phyloP scores from a whole-genome alignment of 1,140 invertebrate genomes.

The Steinernema feltiae region DNA sequence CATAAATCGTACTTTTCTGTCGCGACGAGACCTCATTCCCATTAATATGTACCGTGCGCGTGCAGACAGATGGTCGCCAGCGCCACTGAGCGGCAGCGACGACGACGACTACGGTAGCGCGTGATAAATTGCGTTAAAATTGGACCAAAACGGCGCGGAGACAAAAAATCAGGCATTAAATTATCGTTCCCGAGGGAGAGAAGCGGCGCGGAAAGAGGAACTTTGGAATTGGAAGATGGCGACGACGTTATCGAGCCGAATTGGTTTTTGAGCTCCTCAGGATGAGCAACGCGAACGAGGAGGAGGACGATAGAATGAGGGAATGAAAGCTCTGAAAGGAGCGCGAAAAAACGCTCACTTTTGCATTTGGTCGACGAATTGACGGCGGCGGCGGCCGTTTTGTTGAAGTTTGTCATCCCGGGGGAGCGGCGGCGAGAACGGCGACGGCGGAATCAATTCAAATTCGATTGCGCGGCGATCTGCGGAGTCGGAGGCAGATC shows the following conservation, averaged over 20 bases:
- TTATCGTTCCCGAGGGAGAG: background rate
- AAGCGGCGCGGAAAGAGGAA: background rate
- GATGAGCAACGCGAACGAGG: too few species aligned
- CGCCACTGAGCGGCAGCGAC: too few species aligned
- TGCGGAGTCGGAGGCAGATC: slow-evolving; percentile 7
- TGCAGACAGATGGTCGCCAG: background rate
- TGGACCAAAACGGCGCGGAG: background rate
- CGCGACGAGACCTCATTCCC: background rate
- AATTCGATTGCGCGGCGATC: slow-evolving; percentile 14
- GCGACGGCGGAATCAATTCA: slow-evolving; percentile 15
- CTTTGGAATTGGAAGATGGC: too few species aligned
- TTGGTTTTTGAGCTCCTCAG: too few species aligned
- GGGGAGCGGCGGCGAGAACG: background rate
- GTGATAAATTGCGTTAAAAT: background rate
- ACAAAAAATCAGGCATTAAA: background rate
- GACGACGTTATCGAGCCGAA: too few species aligned
- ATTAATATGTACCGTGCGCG: background rate
- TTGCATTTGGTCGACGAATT: background rate
- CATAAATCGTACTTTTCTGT: background rate
- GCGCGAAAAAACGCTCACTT: background rate
- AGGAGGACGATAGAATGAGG: too few species aligned
- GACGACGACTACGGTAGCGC: background rate
- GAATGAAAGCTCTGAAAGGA: background rate
- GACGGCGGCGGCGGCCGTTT: background rate
- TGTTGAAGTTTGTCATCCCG: background rate